phyloP scores from a whole-genome alignment of 2,888 invertebrate species.

The Chymomyza amoena region DNA sequence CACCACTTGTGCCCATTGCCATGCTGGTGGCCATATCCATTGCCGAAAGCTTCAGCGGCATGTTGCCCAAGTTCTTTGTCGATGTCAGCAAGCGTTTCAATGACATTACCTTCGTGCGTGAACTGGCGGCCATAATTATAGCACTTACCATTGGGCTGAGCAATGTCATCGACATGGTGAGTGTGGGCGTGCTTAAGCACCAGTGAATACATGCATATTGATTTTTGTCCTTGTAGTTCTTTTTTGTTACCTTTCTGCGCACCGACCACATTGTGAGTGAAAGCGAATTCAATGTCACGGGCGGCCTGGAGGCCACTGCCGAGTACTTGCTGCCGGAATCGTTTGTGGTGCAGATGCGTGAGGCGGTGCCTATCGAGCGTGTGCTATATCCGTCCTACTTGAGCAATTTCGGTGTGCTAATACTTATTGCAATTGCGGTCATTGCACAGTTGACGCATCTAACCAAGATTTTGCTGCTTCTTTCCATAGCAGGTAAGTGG shows the following conservation, averaged over 20 bases:
- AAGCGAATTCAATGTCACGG: slow-evolving; percentile 65
- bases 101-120: slow-evolving; percentile 81
- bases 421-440: slow-evolving; percentile 85
- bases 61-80: slow-evolving; percentile 79
- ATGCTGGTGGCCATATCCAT: slow-evolving; percentile 77
- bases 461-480: slow-evolving; percentile 83
- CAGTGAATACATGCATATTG: slow-evolving; percentile 2
- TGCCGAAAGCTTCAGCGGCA: slow-evolving; percentile 77
- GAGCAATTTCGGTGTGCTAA: slow-evolving; percentile 85
- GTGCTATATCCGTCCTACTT: slow-evolving; percentile 85
- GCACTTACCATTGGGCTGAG: slow-evolving; percentile 81
- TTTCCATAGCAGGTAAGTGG: slow-evolving; percentile 80
- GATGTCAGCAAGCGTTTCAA: slow-evolving; percentile 81
- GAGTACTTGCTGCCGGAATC: slow-evolving; percentile 61
- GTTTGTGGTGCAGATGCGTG: slow-evolving; percentile 58
- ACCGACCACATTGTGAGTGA: slow-evolving; percentile 70
- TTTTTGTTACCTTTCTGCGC: slow-evolving; percentile 60
- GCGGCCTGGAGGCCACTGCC: slow-evolving; percentile 48
- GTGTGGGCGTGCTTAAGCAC: slow-evolving; percentile 40
- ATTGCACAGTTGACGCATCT: slow-evolving; percentile 86
- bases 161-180: slow-evolving; percentile 83
- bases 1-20: slow-evolving; percentile 74
- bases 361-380: slow-evolving; percentile 59
- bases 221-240: slow-evolving; percentile 44
- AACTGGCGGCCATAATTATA: slow-evolving; percentile 81